Evolutionary conservation across 2,797 vertebrate genomes (phyloP), one percentile per base, ranked within the genome.

Genomic region (Danio choprae): DNA sequence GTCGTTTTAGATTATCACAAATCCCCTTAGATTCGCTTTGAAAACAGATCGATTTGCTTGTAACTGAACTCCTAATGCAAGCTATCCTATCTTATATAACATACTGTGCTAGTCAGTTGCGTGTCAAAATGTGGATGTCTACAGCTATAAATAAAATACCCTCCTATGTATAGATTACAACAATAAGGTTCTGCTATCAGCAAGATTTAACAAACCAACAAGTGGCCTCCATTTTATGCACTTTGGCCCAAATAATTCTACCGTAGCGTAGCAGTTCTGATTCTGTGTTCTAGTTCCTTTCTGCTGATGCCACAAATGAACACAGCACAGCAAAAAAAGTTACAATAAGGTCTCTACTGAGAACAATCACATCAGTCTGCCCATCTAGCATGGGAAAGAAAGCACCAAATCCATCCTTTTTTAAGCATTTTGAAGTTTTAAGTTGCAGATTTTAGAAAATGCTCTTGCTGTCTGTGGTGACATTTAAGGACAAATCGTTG

Each of bases 221-320:
- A 75, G 74, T 81, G 77, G 44, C 77, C 73, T 62, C 36, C 15
- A 71, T 68, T 63, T 68, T 16, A 50, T 62, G 58, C 74, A 80
- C 84, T 82, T 86, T 82, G 81, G 77, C 77, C 85, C 80, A 82
- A 81, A 83, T 85, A 81, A 79, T 75, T 86, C 74, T 72, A 77
- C 70, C 81, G 50, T 55, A 84, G 70, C 74, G 4, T 73, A 81
- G 83, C 85, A 86, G 74, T 83, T 86, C 77, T 84, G 74, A 81
- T 80, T 83, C 78, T 55, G 78, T 81, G 80, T 80, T 86, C 78
- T 60, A 83, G 77, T 84, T 86, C 82, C 80, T 82, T 84, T 83
- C 53, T 86, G 83, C 78, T 86, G 85, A 86, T 81, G 75, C 71
- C 71, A 75, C 78, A 81, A 84, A 67, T 68, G 83, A 76, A 67